These are phyloP conservation scores for Leptogaster cylindrica DNA, from an alignment of 2,888 invertebrate genomes.

Conservation along the genomic window DNA sequence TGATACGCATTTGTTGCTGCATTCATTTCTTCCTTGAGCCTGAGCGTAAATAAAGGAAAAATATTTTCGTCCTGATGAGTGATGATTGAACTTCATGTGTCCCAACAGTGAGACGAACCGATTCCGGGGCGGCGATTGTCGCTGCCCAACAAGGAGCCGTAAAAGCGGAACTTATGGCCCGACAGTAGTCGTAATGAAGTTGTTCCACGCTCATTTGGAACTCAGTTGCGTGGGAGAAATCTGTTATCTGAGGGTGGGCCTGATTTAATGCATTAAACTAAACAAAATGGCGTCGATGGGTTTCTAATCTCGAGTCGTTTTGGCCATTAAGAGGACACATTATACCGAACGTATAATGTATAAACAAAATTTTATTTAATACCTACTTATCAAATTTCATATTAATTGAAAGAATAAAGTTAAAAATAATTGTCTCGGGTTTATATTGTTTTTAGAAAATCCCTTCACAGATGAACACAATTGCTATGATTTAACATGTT, in stretches of 20 bases:
- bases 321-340: too few species aligned
- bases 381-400: too few species aligned
- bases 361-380: too few species aligned
- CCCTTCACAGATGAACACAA: too few species aligned
- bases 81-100: slow-evolving; percentile 62
- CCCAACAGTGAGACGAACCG: slow-evolving; percentile 61
- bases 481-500: too few species aligned
- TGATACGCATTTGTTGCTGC: slow-evolving; percentile 38
- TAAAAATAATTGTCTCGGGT: too few species aligned
- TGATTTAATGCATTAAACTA: neutral
- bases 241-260: slow-evolving; percentile 5
- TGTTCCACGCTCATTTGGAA: slow-evolving; percentile 18
- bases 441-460: too few species aligned
- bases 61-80: slow-evolving; percentile 62
- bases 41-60: slow-evolving; percentile 48
- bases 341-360: too few species aligned
- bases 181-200: slow-evolving; percentile 26
- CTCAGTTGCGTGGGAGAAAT: slow-evolving; percentile 18
- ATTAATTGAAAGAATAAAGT: too few species aligned
- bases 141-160: neutral
- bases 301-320: neutral
- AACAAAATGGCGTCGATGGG: neutral
- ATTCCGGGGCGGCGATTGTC: slow-evolving; percentile 52
- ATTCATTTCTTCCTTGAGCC: neutral
- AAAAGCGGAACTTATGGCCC: slow-evolving; percentile 20